Percentiles rank a stretch among this genome's conserved stretches.
Conservation (phyloP, 2,888 invertebrate genomes). For the Matsumyia berberina region DNA sequence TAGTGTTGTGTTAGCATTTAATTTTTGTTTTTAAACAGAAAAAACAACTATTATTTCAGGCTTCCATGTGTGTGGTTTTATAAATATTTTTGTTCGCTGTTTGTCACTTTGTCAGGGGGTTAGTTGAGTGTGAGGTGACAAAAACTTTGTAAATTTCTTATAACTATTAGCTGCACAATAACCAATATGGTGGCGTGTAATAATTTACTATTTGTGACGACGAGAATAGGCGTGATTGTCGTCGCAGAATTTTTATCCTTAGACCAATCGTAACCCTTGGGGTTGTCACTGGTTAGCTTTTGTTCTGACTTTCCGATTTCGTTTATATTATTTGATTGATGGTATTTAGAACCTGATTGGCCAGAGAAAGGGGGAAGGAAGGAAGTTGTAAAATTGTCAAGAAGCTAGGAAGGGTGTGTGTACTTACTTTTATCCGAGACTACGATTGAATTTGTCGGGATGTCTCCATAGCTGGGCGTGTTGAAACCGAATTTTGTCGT, state of each 20-base stretch:
- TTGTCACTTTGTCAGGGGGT: constrained; percentile 49
- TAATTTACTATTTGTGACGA: constrained; percentile 10
- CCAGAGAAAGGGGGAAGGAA: constrained; percentile 52
- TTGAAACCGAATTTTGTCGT: constrained; percentile 78
- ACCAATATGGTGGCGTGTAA: constrained; percentile 38
- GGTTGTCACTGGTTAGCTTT: constrained; percentile 86
- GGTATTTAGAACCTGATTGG: constrained; percentile 90
- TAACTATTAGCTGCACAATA: constrained; percentile 57
- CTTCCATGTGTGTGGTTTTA: constrained; percentile 61
- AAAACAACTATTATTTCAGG: constrained; percentile 61
- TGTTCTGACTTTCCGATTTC: constrained; percentile 93
- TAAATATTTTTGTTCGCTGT: constrained; percentile 17
- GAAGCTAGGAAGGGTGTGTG: neutral
- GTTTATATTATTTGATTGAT: constrained; percentile 89
- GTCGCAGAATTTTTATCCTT: constrained; percentile 79
- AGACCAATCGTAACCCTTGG: constrained; percentile 83
- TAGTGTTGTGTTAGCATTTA: constrained; percentile 36
- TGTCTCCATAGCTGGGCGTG: constrained; percentile 87
- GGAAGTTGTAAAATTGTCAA: neutral
- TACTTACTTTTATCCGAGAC: constrained; percentile 86
- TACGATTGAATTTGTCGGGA: constrained; percentile 88
- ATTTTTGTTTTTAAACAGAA: constrained; percentile 21
- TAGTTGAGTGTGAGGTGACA: constrained; percentile 56
- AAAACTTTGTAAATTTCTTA: constrained; percentile 55
- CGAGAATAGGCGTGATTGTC: constrained; percentile 5